phyloP scores from a whole-genome alignment of 2,888 invertebrate species.

The Mystacides longicornis region DNA sequence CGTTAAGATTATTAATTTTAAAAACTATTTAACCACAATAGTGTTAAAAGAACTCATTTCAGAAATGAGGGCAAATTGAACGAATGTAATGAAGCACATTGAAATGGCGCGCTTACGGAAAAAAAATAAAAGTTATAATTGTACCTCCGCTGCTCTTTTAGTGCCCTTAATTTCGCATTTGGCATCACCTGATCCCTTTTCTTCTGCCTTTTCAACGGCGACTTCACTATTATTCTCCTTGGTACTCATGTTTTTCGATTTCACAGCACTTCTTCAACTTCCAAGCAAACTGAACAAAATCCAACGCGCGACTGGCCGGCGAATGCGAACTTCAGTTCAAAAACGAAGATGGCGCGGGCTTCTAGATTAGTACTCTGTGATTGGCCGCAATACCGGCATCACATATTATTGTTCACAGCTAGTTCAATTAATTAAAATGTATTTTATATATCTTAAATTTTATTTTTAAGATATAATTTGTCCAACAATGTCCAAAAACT shows the following conservation, averaged over 20 bases:
- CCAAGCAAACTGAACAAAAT: slow-evolving; percentile 50
- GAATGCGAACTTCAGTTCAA: slow-evolving; percentile 65
- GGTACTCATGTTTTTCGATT: slow-evolving; percentile 54
- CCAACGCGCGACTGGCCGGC: slow-evolving; percentile 64
- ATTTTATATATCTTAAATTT: not conserved
- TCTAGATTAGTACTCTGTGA: slow-evolving; percentile 42
- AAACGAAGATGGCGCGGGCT: slow-evolving; percentile 77
- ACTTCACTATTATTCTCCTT: slow-evolving; percentile 79
- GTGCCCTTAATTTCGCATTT: slow-evolving; percentile 81
- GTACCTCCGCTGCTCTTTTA: slow-evolving; percentile 83
- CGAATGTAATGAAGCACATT: too few species aligned
- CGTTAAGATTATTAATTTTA: too few species aligned
- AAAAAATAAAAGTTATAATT: slow-evolving; percentile 33
- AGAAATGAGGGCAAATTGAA: too few species aligned
- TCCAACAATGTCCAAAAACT: not conserved
- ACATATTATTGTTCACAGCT: slow-evolving; percentile 6
- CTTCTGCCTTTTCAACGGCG: slow-evolving; percentile 76
- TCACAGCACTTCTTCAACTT: slow-evolving; percentile 29
- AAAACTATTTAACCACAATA: too few species aligned
- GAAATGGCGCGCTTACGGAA: slow-evolving; percentile 48
- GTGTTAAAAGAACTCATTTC: too few species aligned
- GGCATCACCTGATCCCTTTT: slow-evolving; percentile 63
- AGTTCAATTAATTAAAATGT: not conserved
- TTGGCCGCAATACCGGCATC: slow-evolving; percentile 33
- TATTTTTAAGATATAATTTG: not conserved